A percentile compares a stretch with the other conserved stretches of the same genome.
Conservation (phyloP, 2,888 invertebrate genomes). For the Ophonus ardosiacus region DNA sequence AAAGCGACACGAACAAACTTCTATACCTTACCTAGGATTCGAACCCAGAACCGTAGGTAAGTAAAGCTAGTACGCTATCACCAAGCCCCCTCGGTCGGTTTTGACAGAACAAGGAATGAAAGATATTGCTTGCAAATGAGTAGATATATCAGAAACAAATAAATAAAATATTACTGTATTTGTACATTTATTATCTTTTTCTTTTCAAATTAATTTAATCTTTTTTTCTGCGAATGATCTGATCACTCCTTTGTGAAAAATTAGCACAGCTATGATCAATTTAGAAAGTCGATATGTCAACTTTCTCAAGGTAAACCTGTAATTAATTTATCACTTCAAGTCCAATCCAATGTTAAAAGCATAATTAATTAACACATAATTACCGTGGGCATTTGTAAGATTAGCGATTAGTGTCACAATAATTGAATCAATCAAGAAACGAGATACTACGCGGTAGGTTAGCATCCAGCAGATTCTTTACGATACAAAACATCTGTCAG, state of each 20-base stretch:
- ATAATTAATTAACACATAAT: constrained; percentile 64
- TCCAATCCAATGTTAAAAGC: constrained; percentile 54
- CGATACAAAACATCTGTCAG: background rate
- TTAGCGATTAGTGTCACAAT: constrained; percentile 60
- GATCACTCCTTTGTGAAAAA: constrained; percentile 37
- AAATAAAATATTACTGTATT: no score
- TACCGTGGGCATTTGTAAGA: constrained; percentile 53
- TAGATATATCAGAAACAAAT: no score
- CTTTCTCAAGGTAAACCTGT: constrained; percentile 61
- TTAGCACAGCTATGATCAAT: constrained; percentile 58
- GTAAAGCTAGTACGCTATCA: no score
- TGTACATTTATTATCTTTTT: no score
- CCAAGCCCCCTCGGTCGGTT: no score
- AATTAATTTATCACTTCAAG: constrained; percentile 58
- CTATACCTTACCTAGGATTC: no score
- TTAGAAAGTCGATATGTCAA: constrained; percentile 60
- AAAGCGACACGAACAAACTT: no score
- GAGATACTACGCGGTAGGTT: constrained; percentile 47
- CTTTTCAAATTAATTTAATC: no score
- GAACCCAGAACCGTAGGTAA: no score
- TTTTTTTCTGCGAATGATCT: background rate
- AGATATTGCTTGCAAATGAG: no score
- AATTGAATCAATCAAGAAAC: constrained; percentile 59
- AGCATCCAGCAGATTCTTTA: background rate
- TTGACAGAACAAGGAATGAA: no score